Evolutionary conservation across 2,113 vertebrate species (phyloP), one percentile per base, ranked within the genome.

Genomic region (Poecilia latipinna): DNA sequence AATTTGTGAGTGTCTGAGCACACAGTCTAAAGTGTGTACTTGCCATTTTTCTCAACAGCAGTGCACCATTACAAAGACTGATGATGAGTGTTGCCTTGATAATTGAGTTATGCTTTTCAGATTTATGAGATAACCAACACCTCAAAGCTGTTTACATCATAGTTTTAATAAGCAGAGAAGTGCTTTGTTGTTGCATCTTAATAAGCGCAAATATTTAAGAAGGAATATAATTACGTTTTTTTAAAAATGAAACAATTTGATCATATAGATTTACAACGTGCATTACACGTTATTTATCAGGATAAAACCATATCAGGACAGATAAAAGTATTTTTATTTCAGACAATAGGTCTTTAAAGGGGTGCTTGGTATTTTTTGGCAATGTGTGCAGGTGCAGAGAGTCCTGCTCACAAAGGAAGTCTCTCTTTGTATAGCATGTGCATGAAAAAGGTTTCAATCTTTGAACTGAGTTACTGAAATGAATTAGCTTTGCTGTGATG

Each of bases 101-200:
- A 81, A 86, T 88, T 83, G 57, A 71, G 78, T 89, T 82, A 61
- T 68, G 62, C 35, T 44, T 82, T 39, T 76, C 54, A 75, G 84
- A 87, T 88, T 82, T 79, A 83, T 79, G 80, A 86, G 65, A 85
- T 78, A 71, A 77, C 82, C 65, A 68, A 80, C 42, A 44, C 57
- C 74, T 86, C 68, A 6, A 5, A 87, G 82, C 72, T 77, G 80
- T 89, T 84, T 84, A 84, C 67, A 76, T 65, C 65, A 78, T 72
- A 73, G 77, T 74, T 86, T 78, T 83, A 80, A 86, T 91, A 75
- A 80, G 65, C 74, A 68, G 75, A 75, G 61, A 4, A 11, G 42
- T 12, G 57, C 78, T 33, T 61, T 70, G 10, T 6, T n/a, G 10
- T 22, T n/a, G 8, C 7, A 24, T 57, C 51, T 57, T 24, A 57